Conservation (phyloP, 1,140 invertebrate genomes). For the Helicoverpa zea region DNA sequence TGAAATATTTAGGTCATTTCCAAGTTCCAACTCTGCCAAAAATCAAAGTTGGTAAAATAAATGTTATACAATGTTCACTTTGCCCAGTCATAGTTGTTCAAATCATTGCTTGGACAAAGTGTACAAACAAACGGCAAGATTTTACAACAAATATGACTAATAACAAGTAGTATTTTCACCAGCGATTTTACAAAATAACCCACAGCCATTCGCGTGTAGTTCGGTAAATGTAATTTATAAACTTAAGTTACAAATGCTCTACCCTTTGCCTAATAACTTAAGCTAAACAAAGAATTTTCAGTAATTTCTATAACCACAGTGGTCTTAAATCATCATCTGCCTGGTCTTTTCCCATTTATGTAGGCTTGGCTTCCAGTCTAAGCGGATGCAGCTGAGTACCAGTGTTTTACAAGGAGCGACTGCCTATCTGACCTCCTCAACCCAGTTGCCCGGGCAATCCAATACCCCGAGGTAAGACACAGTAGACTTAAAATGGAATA, state of each 20-base stretch:
- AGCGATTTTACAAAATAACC: conserved; percentile 20
- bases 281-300: conserved; percentile 56
- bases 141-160: not conserved
- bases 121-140: not conserved
- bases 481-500: too few species aligned
- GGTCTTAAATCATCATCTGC: not conserved
- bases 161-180: not conserved
- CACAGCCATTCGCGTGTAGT: conserved; percentile 54
- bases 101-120: not conserved
- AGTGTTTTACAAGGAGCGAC: too few species aligned
- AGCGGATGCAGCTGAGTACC: too few species aligned
- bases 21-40: not conserved
- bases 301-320: conserved; percentile 4
- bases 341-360: too few species aligned
- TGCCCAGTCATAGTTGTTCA: not conserved
- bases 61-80: not conserved
- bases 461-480: too few species aligned
- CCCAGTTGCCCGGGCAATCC: too few species aligned
- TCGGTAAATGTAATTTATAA: conserved; percentile 59
- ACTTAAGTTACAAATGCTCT: conserved; percentile 70
- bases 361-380: too few species aligned
- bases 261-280: conserved; percentile 65
- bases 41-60: not conserved
- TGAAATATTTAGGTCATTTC: not conserved
- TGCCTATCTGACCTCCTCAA: too few species aligned